These are phyloP conservation scores for Battus philenor DNA, from an alignment of 1,140 invertebrate species.

Conservation along the genomic window DNA sequence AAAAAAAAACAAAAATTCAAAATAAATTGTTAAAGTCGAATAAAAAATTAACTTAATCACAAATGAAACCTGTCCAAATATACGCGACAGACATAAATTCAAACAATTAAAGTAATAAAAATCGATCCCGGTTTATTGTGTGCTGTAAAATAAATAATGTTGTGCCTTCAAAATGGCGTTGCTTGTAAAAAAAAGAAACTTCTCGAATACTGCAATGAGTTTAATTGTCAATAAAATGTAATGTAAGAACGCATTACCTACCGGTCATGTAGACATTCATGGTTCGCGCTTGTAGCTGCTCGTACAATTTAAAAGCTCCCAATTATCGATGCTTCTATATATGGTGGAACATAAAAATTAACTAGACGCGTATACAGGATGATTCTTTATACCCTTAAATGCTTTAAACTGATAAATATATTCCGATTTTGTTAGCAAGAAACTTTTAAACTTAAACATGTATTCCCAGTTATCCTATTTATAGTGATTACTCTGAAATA, in stretches of 20 bases:
- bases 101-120: conserved; percentile 1
- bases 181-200: conserved; percentile 9
- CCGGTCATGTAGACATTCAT: conserved; percentile 14
- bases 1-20: too few relatives aligned
- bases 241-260: conserved; percentile 12
- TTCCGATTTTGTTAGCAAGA: too few relatives aligned
- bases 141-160: conserved; percentile 2
- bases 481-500: too few relatives aligned
- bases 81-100: conserved; percentile 1
- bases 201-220: not conserved
- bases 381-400: too few relatives aligned
- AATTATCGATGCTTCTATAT: conserved; percentile 7
- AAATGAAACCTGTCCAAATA: not conserved
- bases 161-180: not conserved
- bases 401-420: too few relatives aligned
- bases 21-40: too few relatives aligned
- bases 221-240: conserved; percentile 16
- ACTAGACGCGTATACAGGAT: too few relatives aligned
- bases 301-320: conserved; percentile 16
- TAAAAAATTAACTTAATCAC: not conserved
- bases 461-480: too few relatives aligned
- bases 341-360: conserved; percentile 8
- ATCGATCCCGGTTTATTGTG: not conserved
- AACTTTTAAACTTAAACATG: too few relatives aligned
- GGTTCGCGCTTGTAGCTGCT: conserved; percentile 17